These are phyloP conservation scores for Merluccius polli DNA, from an alignment of 2,797 vertebrate species.

Conservation along the genomic window DNA sequence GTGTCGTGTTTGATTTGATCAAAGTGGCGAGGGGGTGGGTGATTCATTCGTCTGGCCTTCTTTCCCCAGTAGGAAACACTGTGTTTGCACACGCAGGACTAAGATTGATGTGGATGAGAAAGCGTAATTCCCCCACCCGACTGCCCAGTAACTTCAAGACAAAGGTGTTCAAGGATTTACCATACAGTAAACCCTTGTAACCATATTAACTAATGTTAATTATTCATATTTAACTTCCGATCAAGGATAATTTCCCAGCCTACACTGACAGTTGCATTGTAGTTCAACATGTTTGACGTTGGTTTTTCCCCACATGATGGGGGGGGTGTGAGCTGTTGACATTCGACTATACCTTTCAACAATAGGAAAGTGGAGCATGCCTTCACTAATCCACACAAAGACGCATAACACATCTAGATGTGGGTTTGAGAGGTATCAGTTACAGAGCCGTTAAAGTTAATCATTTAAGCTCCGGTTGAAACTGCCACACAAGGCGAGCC, in stretches of 20 bases:
- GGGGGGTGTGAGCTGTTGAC: background rate
- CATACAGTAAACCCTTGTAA: background rate
- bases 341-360: background rate
- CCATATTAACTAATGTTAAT: background rate
- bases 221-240: background rate
- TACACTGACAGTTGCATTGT: background rate
- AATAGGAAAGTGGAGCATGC: background rate
- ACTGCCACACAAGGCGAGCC: background rate
- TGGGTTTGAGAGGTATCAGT: background rate
- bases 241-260: background rate
- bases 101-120: background rate
- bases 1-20: constrained; percentile 1
- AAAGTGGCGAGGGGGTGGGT: background rate
- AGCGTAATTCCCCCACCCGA: background rate
- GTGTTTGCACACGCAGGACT: background rate
- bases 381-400: background rate
- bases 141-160: too few relatives aligned
- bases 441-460: constrained; percentile 1
- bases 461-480: background rate
- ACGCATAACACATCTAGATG: background rate
- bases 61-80: background rate
- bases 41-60: background rate
- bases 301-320: constrained; percentile 1
- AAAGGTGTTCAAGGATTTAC: background rate
- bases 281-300: background rate